phyloP scores from a whole-genome alignment of 1,140 invertebrate genomes.

The fruit fly (Drosophila melanogaster) region Release_6_plus_ISO1_MT NT_037436.4:10947001-10947500 shows the following conservation, averaged over 20 bases:
- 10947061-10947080: conserved; percentile 36
- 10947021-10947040: conserved; percentile 78
- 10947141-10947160: conserved; percentile 82
- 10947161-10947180: conserved; percentile 67
- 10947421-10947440: conserved; percentile 39
- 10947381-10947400: conserved; percentile 73
- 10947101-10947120: conserved; percentile 79
- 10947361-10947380: conserved; percentile 38
- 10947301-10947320: conserved; percentile 71
- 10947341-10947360: conserved; percentile 25
- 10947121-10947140: conserved; percentile 76
- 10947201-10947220: conserved; percentile 21
- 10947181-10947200: conserved; percentile 25
- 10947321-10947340: conserved; percentile 25
- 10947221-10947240: conserved; percentile 53
- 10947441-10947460: not conserved
- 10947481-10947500: not conserved
- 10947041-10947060: conserved; percentile 65
- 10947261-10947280: conserved; percentile 73
- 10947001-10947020: conserved; percentile 73
- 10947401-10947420: conserved; percentile 75
- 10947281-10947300: conserved; percentile 81
- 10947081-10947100: conserved; percentile 57
- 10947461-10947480: no score
- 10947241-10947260: conserved; percentile 53